These are phyloP conservation scores for Illadopsis cleaveri DNA, from an alignment of 2,113 vertebrate genomes.

Conservation along the genomic window DNA sequence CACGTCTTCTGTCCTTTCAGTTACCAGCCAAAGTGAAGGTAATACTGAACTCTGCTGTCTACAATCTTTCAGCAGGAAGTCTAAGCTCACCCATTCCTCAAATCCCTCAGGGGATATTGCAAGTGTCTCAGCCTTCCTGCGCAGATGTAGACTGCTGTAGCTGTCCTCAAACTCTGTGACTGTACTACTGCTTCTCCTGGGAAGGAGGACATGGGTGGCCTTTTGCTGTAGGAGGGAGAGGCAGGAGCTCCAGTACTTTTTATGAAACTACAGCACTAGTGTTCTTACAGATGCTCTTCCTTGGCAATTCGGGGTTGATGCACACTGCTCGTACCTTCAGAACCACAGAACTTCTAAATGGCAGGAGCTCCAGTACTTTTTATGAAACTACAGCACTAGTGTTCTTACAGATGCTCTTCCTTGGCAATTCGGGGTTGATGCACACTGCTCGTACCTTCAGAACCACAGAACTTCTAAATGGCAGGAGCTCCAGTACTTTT, in stretches of 20 bases:
- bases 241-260: not conserved
- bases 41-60: not conserved
- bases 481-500: not conserved
- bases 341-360: not conserved
- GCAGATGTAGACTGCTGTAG: rapidly evolving
- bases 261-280: not conserved
- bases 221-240: not conserved
- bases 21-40: not conserved
- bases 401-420: not conserved
- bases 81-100: not conserved
- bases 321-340: not conserved
- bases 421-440: not conserved
- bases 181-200: not conserved
- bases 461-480: not conserved
- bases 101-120: not conserved
- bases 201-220: not conserved
- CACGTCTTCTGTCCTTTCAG: not conserved
- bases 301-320: not conserved
- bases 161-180: not conserved
- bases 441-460: not conserved
- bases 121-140: not conserved
- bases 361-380: not conserved
- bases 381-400: not conserved
- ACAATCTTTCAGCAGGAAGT: not conserved
- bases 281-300: not conserved